Evolutionary conservation across 30 jellyfish, hydroid and myxozoan species (phyloP).

Genomic region (Euphysa ruthae): DNA sequence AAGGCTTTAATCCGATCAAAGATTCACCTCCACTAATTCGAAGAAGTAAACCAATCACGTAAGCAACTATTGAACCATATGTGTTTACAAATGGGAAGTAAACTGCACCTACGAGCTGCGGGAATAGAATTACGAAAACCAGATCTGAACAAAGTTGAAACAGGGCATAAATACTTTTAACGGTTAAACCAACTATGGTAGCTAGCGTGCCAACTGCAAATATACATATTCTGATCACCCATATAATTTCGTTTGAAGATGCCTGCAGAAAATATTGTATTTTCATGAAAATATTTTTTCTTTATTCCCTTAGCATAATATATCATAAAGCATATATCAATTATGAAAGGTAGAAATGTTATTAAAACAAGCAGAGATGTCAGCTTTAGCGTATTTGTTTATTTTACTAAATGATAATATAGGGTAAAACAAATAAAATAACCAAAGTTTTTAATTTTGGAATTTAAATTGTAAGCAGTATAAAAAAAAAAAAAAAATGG

Average conservation of each 20-base stretch:
- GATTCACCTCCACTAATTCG: conserved; percentile 86
- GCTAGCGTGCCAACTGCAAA: conserved; percentile 87
- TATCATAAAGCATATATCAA: no score
- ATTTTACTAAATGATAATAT: no score
- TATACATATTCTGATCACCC: conserved; percentile 83
- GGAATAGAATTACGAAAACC: conserved; percentile 84
- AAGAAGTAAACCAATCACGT: conserved; percentile 57
- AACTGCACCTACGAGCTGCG: conserved; percentile 82
- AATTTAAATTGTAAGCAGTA: no score
- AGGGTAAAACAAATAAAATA: no score
- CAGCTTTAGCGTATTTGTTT: no score
- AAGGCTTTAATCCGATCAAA: conserved; percentile 69
- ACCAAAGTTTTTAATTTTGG: no score
- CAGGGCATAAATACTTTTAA: conserved; percentile 75
- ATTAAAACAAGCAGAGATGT: no score
- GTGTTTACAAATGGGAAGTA: conserved; percentile 79
- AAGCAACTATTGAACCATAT: conserved; percentile 80
- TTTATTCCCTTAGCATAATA: no score
- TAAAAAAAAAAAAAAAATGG: no score
- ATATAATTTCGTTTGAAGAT: conserved; percentile 64
- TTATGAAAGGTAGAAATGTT: no score
- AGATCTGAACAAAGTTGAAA: conserved; percentile 91
- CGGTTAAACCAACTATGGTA: conserved; percentile 72
- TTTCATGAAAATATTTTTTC: no score
- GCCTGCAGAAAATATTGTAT: conserved; percentile 80